Percentiles rank a stretch among this genome's conserved stretches.
Conservation (phyloP, 2,113 vertebrate genomes). For the Ptychochromis oligacanthus region DNA sequence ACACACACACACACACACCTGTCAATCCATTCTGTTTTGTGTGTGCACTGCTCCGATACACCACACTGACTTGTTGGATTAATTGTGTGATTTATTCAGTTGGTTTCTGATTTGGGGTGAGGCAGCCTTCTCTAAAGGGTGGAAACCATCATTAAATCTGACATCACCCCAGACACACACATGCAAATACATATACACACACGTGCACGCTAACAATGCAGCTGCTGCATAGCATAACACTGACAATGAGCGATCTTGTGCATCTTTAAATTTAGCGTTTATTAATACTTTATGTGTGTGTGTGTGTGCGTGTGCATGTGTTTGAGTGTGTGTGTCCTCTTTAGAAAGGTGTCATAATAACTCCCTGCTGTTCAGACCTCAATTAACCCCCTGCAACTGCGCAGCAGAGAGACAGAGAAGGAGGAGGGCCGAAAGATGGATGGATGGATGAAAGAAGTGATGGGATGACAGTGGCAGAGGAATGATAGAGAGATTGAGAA, state of each 20-base stretch:
- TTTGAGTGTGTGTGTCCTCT: conserved; percentile 31
- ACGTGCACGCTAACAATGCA: conserved; percentile 12
- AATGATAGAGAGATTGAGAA: conserved; percentile 49
- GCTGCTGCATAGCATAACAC: conserved; percentile 22
- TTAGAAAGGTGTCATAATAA: conserved; percentile 69
- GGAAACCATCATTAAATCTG: conserved; percentile 69
- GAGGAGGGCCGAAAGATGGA: conserved; percentile 13
- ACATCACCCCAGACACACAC: conserved; percentile 47
- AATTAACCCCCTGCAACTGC: conserved; percentile 76
- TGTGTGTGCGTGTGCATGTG: background rate
- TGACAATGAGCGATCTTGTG: background rate
- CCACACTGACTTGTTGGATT: conserved; percentile 63
- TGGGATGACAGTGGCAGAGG: conserved; percentile 36
- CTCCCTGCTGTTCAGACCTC: conserved; percentile 71
- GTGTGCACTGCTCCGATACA: conserved; percentile 25
- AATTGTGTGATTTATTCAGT: conserved; percentile 64
- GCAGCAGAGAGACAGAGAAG: conserved; percentile 45
- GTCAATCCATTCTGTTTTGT: conserved; percentile 52
- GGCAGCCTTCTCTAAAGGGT: conserved; percentile 50
- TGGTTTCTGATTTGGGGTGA: conserved; percentile 59
- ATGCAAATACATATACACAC: conserved; percentile 11
- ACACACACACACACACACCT: conserved; percentile 46
- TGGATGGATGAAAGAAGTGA: conserved; percentile 47
- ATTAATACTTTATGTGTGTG: conserved; percentile 11
- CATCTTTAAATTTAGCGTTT: conserved; percentile 2